A percentile compares a stretch with the other conserved stretches of the same genome.
Evolutionary conservation across 2,113 vertebrate species (phyloP).

Genomic region (Oreocharis arfaki): DNA sequence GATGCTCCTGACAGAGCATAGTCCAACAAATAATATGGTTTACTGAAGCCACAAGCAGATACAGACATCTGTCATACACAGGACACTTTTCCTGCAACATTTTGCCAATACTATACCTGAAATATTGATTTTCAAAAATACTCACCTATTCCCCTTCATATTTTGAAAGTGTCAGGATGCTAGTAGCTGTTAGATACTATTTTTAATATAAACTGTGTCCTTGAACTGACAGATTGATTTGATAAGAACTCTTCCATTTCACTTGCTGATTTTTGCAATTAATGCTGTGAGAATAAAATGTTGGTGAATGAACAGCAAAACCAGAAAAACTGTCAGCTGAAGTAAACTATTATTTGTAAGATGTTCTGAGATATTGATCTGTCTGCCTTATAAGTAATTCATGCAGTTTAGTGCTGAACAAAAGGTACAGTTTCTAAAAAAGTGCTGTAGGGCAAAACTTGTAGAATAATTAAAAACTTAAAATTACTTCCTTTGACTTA

Average conservation of each 20-base stretch:
- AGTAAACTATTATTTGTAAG: conserved; percentile 59
- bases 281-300: conserved; percentile 22
- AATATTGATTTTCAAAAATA: neutral
- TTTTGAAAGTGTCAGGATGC: neutral
- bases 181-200: neutral
- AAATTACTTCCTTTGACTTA: conserved; percentile 47
- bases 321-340: conserved; percentile 14
- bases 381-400: conserved; percentile 57
- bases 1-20: neutral
- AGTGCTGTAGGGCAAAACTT: conserved; percentile 21
- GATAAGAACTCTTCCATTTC: neutral
- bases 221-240: neutral
- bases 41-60: conserved; percentile 31
- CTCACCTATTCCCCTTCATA: neutral
- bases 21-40: conserved; percentile 13
- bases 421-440: conserved; percentile 46
- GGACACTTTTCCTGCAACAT: neutral
- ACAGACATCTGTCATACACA: neutral
- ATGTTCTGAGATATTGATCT: conserved; percentile 62
- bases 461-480: conserved; percentile 46
- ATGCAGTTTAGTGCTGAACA: conserved; percentile 32
- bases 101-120: neutral
- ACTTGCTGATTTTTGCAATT: neutral
- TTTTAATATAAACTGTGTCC: neutral
- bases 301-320: conserved; percentile 6